Evolutionary conservation across 2,797 vertebrate genomes (phyloP), one percentile per base, ranked within the genome.

Genomic region (Australoheros facetus): DNA sequence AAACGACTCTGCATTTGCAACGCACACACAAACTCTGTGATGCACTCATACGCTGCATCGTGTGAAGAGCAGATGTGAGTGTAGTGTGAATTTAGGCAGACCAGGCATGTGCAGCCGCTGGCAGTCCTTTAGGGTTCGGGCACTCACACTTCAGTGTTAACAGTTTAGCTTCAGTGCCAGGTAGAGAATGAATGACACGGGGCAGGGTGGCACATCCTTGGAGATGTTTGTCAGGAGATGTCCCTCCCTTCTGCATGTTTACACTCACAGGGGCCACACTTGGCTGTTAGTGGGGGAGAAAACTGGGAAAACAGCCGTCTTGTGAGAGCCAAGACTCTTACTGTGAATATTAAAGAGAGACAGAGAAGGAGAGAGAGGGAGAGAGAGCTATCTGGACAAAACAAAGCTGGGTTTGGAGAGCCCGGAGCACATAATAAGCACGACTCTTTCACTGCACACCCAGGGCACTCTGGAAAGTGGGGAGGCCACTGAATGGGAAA

Each of bases 261-360:
- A 95, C 94, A 94, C 93, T 95, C 92, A 91, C 88, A 72, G 90
- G 91, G 90, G 91, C 94, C 93, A 93, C 93, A 93, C 93, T 96
- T 94, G 93, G 94, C 93, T 93, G 92, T 93, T 92, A 94, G 89
- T 73, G 55, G 88, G 88, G 83, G 87, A 80, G 88, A 87, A 79
- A 86, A 91, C 90, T 92, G 88, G 91, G 92, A 92, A 92, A 93
- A 92, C 88, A 92, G 92, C 85, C 91, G 86, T 89, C 92, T 90
- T 91, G 93, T 93, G 93, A 93, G 94, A 93, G 95, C 95, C 94
- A 93, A 93, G 90, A 85, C 88, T 95, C 94, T 93, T 94, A 95
- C 94, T 94, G 93, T 96, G 96, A 95, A 96, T 96, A 95, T 96
- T 95, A 96, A 96, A 93, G 93, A 95, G 93, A 92, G 86, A 91